These are phyloP conservation scores for Cisticola juncidis DNA, from an alignment of 2,113 vertebrate genomes.

Conservation along the genomic window DNA sequence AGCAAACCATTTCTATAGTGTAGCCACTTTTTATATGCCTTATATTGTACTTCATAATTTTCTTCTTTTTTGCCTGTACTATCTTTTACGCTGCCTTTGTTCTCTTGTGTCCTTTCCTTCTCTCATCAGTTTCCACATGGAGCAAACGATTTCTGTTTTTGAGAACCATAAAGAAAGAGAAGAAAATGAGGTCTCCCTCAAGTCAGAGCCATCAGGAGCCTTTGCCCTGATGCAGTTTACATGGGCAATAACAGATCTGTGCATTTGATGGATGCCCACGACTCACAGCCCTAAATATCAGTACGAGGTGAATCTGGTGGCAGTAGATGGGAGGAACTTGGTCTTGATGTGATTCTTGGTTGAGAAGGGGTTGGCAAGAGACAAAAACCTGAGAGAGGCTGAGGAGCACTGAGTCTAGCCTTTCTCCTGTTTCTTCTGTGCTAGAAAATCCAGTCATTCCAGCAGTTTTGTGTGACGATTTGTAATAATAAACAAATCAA, in stretches of 20 bases:
- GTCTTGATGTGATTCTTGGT: not conserved
- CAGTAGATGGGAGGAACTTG: not conserved
- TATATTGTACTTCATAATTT: not conserved
- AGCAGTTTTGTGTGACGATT: not conserved
- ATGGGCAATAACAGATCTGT: fast-evolving
- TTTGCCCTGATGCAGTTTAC: not conserved
- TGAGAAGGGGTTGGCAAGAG: not conserved
- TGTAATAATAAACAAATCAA: not conserved
- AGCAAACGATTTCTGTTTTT: not conserved
- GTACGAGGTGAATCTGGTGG: not conserved
- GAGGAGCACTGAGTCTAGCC: not conserved
- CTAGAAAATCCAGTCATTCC: not conserved
- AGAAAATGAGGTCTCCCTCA: not conserved
- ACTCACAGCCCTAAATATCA: not conserved
- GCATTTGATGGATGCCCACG: not conserved
- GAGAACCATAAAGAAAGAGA: not conserved
- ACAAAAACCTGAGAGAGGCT: not conserved
- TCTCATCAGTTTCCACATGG: not conserved
- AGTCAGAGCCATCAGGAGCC: not conserved
- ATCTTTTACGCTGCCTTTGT: not conserved
- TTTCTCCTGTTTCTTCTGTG: not conserved
- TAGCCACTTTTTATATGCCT: not conserved
- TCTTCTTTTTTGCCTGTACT: not conserved
- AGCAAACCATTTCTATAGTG: not conserved
- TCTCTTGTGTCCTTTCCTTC: not conserved